Evolutionary conservation across 1,140 invertebrate genomes (phyloP), one percentile per base, ranked within the genome.

Genomic region (Leptinotarsa lineolata): DNA sequence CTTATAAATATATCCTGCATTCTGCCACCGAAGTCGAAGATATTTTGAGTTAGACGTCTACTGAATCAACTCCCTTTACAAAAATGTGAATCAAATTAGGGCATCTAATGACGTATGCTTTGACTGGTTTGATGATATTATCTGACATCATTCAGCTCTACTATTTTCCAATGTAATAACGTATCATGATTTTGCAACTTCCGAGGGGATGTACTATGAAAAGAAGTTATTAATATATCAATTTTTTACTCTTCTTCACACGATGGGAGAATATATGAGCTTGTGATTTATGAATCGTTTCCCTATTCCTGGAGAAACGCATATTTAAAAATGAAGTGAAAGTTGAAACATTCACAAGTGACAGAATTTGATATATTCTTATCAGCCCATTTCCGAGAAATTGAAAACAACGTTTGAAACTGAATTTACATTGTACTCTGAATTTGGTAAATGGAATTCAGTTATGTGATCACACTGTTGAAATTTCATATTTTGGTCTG

Each of bases 191-290:
- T 18, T 16, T 16, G 48, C 48, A 54, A 18, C 48, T 54, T 54
- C 48, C 48, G 48, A 54, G 48, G n/a, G 16, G 48, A 54, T 18
- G 48, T 54, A 54, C 1, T 16, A 18, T 54, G 46, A n/a, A 54
- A 54, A 54, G 48, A 54, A 54, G 16, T 54, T 54, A 54, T 54
- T 54, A 54, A 54, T 54, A 54, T 54, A 5, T 54, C 48, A 54
- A 54, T n/a, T 54, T 30, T 54, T 54, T n/a, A 54, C n/a, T 54
- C 48, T 54, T 18, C 48, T 54, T n/a, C 15, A 54, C 48, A 54
- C 48, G 48, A 54, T 54, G 48, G 13, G n/a, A 54, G 3, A 18
- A 54, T 54, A 54, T 54, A 54, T 54, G 16, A 18, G 15, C 48
- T 6, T 18, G 48, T 54, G 48, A 54, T 54, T 54, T 54, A 54